A percentile compares a stretch with the other conserved stretches of the same genome.
These are phyloP conservation scores for Aphaenogaster ashmeadi DNA, from an alignment of 1,140 invertebrate genomes.

Conservation along the genomic window DNA sequence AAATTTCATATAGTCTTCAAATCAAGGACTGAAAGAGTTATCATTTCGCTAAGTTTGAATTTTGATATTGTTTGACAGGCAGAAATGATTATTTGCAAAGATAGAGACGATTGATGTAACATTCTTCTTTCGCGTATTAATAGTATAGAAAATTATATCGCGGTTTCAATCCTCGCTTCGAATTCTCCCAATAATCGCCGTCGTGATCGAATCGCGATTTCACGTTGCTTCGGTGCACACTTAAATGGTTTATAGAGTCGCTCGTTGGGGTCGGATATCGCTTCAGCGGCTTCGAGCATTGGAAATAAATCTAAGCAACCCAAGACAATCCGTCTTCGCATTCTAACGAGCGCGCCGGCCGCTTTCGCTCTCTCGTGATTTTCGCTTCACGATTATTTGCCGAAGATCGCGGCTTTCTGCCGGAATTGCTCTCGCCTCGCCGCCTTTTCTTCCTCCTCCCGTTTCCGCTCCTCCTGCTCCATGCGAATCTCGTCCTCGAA, in stretches of 20 bases:
- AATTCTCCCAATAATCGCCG: conserved; percentile 15
- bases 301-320: conserved; percentile 45
- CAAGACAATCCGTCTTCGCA: conserved; percentile 50
- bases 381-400: conserved; percentile 80
- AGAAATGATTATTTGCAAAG: background rate
- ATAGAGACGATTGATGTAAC: background rate
- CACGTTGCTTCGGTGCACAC: conserved; percentile 4
- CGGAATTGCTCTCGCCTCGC: conserved; percentile 92
- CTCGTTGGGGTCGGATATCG: conserved; percentile 26
- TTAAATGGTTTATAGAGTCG: conserved; percentile 43
- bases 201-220: conserved; percentile 17
- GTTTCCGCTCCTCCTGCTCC: conserved; percentile 94
- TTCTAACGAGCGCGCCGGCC: conserved; percentile 30
- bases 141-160: background rate
- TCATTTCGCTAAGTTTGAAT: background rate
- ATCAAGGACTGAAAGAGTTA: background rate
- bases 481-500: conserved; percentile 95
- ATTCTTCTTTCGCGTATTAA: background rate
- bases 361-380: conserved; percentile 57
- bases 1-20: background rate
- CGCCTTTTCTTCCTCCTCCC: conserved; percentile 93
- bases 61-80: background rate
- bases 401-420: conserved; percentile 94
- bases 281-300: conserved; percentile 22
- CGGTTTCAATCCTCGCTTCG: background rate